A percentile compares a stretch with the other conserved stretches of the same genome.
phyloP scores from a whole-genome alignment of 2,113 vertebrate species.

The Sardina pilchardus region DNA sequence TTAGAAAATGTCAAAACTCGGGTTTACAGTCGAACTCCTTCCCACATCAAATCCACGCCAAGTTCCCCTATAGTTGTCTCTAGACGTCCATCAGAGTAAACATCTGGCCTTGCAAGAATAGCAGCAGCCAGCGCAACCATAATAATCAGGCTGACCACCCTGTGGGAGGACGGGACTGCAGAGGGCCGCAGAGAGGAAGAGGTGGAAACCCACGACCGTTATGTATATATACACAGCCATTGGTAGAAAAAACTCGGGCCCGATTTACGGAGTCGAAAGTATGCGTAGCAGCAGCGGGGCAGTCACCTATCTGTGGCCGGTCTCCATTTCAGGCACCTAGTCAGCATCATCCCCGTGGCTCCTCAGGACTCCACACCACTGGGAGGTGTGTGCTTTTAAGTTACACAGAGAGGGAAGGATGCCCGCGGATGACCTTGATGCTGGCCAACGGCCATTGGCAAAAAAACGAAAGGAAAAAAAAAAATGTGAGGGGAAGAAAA shows the following conservation, averaged over 20 bases:
- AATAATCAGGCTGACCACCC: conserved; percentile 8
- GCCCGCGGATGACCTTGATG: not conserved
- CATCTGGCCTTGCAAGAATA: conserved; percentile 7
- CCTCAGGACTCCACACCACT: not conserved
- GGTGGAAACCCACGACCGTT: not conserved
- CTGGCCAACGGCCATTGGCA: not conserved
- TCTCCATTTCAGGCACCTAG: not conserved
- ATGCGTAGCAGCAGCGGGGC: not conserved
- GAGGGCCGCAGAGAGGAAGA: not conserved
- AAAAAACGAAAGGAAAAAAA: no score
- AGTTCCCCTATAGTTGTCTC: not conserved
- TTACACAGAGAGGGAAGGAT: not conserved
- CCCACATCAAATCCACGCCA: not conserved
- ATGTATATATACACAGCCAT: not conserved
- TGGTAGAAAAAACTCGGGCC: not conserved
- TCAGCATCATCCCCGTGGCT: not conserved
- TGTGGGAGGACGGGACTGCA: not conserved
- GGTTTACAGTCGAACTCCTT: not conserved
- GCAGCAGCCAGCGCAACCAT: conserved; percentile 10
- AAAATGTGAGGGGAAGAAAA: not conserved
- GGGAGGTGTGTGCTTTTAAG: not conserved
- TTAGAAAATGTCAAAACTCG: not conserved
- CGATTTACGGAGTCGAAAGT: not conserved
- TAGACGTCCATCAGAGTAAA: not conserved
- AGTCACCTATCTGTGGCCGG: not conserved